These are phyloP conservation scores for Theretra japonica DNA, from an alignment of 2,888 invertebrate species.

Conservation along the genomic window DNA sequence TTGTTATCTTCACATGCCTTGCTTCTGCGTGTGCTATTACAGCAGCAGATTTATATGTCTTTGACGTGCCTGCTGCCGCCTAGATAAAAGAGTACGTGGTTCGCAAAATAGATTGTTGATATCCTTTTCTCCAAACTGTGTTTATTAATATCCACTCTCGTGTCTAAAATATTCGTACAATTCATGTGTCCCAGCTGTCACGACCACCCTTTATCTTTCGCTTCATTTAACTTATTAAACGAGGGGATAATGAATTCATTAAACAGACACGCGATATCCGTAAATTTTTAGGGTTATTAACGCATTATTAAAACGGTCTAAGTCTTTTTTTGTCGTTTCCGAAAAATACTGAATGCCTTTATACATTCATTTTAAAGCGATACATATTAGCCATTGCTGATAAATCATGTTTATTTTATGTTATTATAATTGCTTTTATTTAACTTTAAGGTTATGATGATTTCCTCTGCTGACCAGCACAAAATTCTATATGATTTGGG, in stretches of 20 bases:
- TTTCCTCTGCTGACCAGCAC: too few species aligned
- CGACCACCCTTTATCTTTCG: constrained; percentile 52
- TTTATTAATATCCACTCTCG: constrained; percentile 1
- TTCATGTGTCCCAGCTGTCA: constrained; percentile 32
- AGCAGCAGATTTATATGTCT: too few species aligned
- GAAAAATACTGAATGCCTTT: too few species aligned
- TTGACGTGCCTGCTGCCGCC: background rate
- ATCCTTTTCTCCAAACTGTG: background rate
- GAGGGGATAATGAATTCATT: constrained; percentile 40
- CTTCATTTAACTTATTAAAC: constrained; percentile 57
- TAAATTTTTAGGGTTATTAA: constrained; percentile 8
- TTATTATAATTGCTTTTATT: too few species aligned
- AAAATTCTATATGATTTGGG: too few species aligned
- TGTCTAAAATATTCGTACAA: constrained; percentile 34
- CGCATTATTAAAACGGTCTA: background rate
- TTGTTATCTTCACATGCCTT: too few species aligned
- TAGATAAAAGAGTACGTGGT: background rate
- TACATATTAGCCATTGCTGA: background rate
- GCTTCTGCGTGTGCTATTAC: too few species aligned
- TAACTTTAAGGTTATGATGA: too few species aligned
- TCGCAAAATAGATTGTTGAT: background rate
- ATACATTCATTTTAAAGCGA: too few species aligned
- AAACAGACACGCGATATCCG: constrained; percentile 8
- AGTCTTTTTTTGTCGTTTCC: background rate
- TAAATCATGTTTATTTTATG: background rate